Conservation (phyloP, 2,797 vertebrate species). For the Coccyzus lansbergi region DNA sequence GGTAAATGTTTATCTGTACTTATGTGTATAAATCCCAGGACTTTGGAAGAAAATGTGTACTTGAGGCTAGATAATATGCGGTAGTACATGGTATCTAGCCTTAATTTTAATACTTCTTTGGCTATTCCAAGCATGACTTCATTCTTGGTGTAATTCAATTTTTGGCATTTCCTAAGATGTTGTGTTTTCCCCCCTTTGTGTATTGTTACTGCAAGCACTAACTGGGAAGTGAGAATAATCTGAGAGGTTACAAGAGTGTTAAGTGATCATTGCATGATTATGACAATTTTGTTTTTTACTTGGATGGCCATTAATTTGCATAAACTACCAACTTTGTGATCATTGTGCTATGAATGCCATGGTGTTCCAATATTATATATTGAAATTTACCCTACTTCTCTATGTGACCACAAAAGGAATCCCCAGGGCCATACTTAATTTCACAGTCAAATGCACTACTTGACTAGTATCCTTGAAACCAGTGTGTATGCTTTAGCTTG, state of each 20-base stretch:
- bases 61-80: background rate
- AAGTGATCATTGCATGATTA: background rate
- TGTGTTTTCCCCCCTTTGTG: background rate
- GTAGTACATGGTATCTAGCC: background rate
- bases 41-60: background rate
- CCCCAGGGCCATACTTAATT: slow-evolving; percentile 39
- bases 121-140: background rate
- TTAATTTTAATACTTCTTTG: background rate
- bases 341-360: background rate
- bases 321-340: background rate
- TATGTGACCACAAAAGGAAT: slow-evolving; percentile 24
- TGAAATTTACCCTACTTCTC: slow-evolving; percentile 5
- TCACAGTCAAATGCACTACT: slow-evolving; percentile 34
- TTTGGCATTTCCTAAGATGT: background rate
- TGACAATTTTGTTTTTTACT: background rate
- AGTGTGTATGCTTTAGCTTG: background rate
- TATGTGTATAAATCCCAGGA: background rate
- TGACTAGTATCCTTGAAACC: background rate
- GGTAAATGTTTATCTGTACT: background rate
- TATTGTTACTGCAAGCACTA: background rate
- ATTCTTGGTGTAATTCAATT: background rate
- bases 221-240: background rate
- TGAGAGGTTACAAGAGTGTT: background rate
- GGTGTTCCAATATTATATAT: background rate
- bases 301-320: background rate